Percentiles rank a stretch among this genome's conserved stretches.
Conservation (phyloP, 2,888 invertebrate genomes). For the Trisateles emortualis region DNA sequence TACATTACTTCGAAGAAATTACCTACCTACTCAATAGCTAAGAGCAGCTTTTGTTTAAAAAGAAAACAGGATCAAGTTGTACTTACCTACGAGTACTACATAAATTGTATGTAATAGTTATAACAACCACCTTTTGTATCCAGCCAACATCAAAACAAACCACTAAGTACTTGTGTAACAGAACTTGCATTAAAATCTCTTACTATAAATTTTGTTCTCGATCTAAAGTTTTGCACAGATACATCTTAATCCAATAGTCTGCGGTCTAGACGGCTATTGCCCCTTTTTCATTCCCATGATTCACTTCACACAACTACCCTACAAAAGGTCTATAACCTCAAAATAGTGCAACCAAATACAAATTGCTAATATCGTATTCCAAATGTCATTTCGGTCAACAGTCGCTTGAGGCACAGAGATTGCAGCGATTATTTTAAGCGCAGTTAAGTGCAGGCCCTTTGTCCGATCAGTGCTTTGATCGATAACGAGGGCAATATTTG, state of each 20-base stretch:
- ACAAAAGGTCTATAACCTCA: conserved; percentile 1
- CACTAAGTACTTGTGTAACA: conserved; percentile 12
- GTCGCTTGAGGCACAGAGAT: conserved; percentile 17
- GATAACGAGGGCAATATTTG: conserved; percentile 60
- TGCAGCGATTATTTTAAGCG: conserved; percentile 36
- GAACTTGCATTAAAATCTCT: conserved; percentile 26
- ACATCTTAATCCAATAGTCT: conserved; percentile 54
- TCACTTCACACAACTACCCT: neutral
- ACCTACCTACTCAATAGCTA: no score
- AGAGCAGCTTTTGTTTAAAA: neutral
- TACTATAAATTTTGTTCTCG: conserved; percentile 26
- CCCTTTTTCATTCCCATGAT: conserved; percentile 21
- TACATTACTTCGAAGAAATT: no score
- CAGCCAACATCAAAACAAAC: neutral
- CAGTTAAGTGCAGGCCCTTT: conserved; percentile 42
- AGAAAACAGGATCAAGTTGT: neutral
- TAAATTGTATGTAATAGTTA: neutral
- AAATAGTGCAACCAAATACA: conserved; percentile 2
- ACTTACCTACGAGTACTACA: no score
- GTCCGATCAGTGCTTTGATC: conserved; percentile 46
- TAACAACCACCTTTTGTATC: neutral
- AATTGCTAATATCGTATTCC: neutral
- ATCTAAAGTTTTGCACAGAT: conserved; percentile 30
- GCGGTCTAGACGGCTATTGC: conserved; percentile 47
- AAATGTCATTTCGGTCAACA: conserved; percentile 3